Evolutionary conservation across 2,888 invertebrate genomes (phyloP), one percentile per base, ranked within the genome.

Genomic region (Neocrepidodera transversa): DNA sequence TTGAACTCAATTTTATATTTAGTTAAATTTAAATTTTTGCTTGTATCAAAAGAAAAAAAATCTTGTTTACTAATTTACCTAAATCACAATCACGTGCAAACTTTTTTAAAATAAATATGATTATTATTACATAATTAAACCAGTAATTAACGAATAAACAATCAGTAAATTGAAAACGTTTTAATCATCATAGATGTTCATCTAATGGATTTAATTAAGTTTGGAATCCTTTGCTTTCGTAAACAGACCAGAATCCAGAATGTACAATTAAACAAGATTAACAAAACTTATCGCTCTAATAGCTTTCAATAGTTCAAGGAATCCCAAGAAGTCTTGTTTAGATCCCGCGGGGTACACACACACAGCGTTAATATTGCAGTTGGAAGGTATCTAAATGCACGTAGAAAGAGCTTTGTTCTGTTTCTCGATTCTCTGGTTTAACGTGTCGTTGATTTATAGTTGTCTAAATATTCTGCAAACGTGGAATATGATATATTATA

Each of bases 401-500:
- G 26, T 6, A 47, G 47, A 28, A 47, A 47, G 16, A 30, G 47
- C 47, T 47, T 47, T 47, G 47, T 47, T 47, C 23, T 26, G 47
- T 47, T 30, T 47, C 23, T 40, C 43, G 16, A 26, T 10, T 43
- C 30, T 28, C 13, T 7, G 16, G 49, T 49, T 49, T 49, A 35
- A 35, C 49, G 49, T 49, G 49, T 49, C 36, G 49, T 35, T 49
- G 49, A 49, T 49, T 49, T 49, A 49, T 36, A 11, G 36, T 49
- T 36, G 32, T 36, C 49, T 49, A 49, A 49, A 35, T 49, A 49
- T 49, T 49, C 35, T 20, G 30, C 14, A 47, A 30, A 28, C 47
- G 47, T 47, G 28, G 28, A 47, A 47, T 26, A 30, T 47, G 47
- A 47, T 47, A 28, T 47, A 47, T 47, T 47, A 47, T 30, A 30